phyloP scores from a whole-genome alignment of 2,113 vertebrate species.

The Mirounga angustirostris region DNA sequence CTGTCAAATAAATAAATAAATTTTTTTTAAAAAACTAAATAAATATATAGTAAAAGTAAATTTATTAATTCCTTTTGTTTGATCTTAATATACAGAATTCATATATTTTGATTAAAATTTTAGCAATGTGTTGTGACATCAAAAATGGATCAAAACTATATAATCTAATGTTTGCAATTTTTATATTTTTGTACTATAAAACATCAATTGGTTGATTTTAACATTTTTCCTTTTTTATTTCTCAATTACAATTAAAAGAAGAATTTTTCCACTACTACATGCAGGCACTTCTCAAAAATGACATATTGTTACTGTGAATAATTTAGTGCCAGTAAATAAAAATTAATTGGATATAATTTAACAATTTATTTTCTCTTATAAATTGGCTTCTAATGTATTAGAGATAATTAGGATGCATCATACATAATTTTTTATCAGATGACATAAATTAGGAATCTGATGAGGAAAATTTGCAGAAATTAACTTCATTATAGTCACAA shows the following conservation, averaged over 20 bases:
- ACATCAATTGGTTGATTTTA: neutral
- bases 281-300: neutral
- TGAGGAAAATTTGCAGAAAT: neutral
- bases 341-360: neutral
- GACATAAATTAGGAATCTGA: neutral
- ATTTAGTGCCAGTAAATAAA: neutral
- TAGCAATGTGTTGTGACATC: neutral
- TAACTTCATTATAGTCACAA: neutral
- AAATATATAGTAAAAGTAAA: neutral
- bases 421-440: neutral
- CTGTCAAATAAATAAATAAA: too few species aligned
- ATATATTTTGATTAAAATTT: slow-evolving; percentile 30
- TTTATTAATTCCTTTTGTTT: neutral
- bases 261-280: neutral
- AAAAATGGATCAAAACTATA: slow-evolving; percentile 50
- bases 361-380: slow-evolving; percentile 17
- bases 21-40: too few species aligned
- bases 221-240: neutral
- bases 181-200: slow-evolving; percentile 20
- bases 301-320: neutral
- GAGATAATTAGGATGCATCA: neutral
- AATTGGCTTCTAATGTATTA: slow-evolving; percentile 27
- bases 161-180: neutral
- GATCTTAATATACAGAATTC: neutral
- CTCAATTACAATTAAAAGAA: neutral